Evolutionary conservation across 2,113 vertebrate species (phyloP).

Genomic region (Leiothrix lutea): DNA sequence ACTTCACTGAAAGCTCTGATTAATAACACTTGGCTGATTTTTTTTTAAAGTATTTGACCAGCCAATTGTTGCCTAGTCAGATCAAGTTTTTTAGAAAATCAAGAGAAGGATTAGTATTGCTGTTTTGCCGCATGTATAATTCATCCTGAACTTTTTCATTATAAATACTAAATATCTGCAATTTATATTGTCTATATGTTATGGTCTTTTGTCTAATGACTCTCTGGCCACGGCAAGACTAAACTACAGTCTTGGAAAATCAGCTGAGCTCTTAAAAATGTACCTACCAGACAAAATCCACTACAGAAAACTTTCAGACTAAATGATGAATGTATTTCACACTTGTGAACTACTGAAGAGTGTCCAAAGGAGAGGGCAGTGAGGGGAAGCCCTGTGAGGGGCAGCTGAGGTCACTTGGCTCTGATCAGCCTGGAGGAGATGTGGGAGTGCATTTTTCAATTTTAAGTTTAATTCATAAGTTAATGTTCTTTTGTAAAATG

Average conservation of each 20-base stretch:
- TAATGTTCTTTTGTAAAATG: too few species aligned
- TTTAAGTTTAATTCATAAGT: too few species aligned
- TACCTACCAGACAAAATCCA: neutral
- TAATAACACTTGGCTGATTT: neutral
- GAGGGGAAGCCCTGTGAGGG: fast-evolving
- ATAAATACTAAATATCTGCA: neutral
- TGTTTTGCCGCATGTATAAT: neutral
- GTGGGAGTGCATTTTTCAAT: too few species aligned
- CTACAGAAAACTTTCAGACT: neutral
- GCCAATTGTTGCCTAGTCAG: neutral
- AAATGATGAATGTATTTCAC: neutral
- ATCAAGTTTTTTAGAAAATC: constrained; percentile 13
- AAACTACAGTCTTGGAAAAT: neutral
- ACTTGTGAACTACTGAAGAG: neutral
- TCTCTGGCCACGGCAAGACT: neutral
- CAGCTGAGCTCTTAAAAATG: neutral
- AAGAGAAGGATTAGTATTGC: neutral
- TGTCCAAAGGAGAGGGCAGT: neutral
- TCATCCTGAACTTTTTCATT: neutral
- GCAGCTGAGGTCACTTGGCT: neutral
- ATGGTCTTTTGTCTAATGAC: neutral
- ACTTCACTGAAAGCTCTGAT: neutral
- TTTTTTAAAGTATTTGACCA: neutral
- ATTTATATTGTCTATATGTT: neutral
- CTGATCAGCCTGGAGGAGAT: neutral